phyloP scores from a whole-genome alignment of 1,140 invertebrate genomes.

The Drosophila bifasciata region DNA sequence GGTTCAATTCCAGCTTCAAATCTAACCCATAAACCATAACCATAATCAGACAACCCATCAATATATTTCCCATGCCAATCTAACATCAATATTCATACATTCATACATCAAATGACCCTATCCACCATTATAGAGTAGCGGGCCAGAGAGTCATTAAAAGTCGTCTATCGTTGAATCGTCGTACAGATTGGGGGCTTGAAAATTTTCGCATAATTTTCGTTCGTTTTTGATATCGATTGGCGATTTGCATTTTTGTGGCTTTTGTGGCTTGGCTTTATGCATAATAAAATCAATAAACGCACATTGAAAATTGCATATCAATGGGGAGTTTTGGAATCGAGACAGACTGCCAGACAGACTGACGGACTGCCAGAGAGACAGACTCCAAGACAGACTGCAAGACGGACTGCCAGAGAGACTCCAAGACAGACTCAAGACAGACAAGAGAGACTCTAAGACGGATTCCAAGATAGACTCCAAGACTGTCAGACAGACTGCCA shows the following conservation, averaged over 20 bases:
- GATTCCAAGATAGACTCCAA: no score
- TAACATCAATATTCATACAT: neutral
- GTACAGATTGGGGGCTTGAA: conserved; percentile 67
- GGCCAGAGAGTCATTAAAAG: conserved; percentile 12
- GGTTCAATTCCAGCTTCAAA: no score
- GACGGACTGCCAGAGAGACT: no score
- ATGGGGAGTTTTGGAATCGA: conserved; percentile 16
- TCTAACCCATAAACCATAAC: no score
- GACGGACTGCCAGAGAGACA: neutral
- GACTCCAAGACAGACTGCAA: no score
- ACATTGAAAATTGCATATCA: conserved; percentile 72
- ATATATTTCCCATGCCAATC: no score
- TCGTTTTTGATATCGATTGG: conserved; percentile 75
- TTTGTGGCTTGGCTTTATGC: conserved; percentile 74
- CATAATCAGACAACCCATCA: no score
- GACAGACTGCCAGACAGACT: conserved; percentile 18
- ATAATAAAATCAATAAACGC: conserved; percentile 82
- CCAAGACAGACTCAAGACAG: no score
- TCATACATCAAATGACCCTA: no score
- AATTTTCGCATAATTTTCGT: conserved; percentile 78
- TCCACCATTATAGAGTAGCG: conserved; percentile 2
- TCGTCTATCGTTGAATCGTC: conserved; percentile 25
- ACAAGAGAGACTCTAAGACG: no score
- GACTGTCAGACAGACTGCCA: no score
- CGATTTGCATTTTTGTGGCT: conserved; percentile 78